Evolutionary conservation across 1,140 invertebrate genomes (phyloP).

Genomic region (Steinernema khuongi): DNA sequence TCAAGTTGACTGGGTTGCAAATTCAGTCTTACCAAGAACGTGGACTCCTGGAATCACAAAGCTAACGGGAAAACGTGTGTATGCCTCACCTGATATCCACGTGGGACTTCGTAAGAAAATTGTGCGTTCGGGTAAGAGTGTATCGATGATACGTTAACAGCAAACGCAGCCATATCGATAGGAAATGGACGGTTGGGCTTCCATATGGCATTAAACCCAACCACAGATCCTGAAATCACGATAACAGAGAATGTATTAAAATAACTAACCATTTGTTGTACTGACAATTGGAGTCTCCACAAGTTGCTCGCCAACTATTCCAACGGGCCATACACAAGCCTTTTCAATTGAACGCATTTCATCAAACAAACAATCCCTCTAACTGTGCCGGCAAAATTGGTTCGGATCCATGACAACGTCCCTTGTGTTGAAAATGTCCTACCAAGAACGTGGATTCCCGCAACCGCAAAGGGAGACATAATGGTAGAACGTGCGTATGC

Average conservation of each 20-base stretch:
- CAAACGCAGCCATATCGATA: conserved; percentile 58
- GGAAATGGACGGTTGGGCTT: conserved; percentile 54
- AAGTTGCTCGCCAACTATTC: conserved; percentile 54
- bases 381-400: conserved; percentile 29
- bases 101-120: conserved; percentile 49
- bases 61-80: conserved; percentile 3
- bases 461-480: too few relatives aligned
- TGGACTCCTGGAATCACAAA: conserved; percentile 46
- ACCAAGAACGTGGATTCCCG: too few relatives aligned
- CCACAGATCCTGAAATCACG: conserved; percentile 36
- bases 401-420: conserved; percentile 75
- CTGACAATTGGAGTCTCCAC: conserved; percentile 48
- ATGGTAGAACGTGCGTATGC: too few relatives aligned
- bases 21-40: conserved; percentile 43
- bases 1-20: conserved; percentile 45
- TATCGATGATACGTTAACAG: conserved; percentile 52
- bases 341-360: conserved; percentile 63
- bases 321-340: conserved; percentile 57
- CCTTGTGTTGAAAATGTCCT: too few relatives aligned
- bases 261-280: conserved; percentile 13
- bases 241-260: not conserved
- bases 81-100: conserved; percentile 51
- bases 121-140: conserved; percentile 38
- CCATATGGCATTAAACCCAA: conserved; percentile 52
- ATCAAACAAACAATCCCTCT: conserved; percentile 79